Evolutionary conservation across 1,140 invertebrate species (phyloP), one percentile per base, ranked within the genome.

Genomic region (Microplitis demolitor): DNA sequence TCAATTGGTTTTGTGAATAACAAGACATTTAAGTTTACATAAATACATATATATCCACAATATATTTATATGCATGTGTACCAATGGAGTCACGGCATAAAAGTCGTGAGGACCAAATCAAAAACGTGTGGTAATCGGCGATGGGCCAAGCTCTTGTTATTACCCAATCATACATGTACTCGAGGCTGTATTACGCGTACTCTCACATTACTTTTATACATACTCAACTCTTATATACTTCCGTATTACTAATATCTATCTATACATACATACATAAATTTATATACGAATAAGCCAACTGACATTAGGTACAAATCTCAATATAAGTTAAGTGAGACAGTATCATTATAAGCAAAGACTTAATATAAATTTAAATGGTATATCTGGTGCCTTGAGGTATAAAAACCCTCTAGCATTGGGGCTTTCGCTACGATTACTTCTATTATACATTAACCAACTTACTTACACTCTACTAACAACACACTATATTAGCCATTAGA

Each of bases 101-200:
- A 45, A 45, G 33, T 31, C 14, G 31, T 34, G 62, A 35, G 34
- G 37, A 14, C 39, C 14, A 64, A 64, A 24, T 64, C 9, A 24
- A 64, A 64, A 50, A 64, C 34, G n/a, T 64, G 62, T 64, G 37
- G 62, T 64, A 50, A 50, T 50, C 13, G 34, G 39, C 62, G 62
- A 64, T 64, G 62, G 62, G 62, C 62, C 62, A 64, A 64, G 37
- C 39, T 50, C 62, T 64, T 16, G 37, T 11, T 50, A 35, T 64
- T 64, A 50, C 62, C 45, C 62, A 64, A 64, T 34, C 11, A 16
- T 63, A 13, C 31, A 39, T 63, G 6, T 4, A 35, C 39, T 34
- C 9, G 62, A 16, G 4, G 39, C 35, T n/a, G 14, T 64, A 64
- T 64, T 64, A 64, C 62, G 62, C 62, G 62, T 45, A 62, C 34